Base-by-base conservation (phyloP, 2,797 vertebrate species). In the Iguana delicatissima region DNA sequence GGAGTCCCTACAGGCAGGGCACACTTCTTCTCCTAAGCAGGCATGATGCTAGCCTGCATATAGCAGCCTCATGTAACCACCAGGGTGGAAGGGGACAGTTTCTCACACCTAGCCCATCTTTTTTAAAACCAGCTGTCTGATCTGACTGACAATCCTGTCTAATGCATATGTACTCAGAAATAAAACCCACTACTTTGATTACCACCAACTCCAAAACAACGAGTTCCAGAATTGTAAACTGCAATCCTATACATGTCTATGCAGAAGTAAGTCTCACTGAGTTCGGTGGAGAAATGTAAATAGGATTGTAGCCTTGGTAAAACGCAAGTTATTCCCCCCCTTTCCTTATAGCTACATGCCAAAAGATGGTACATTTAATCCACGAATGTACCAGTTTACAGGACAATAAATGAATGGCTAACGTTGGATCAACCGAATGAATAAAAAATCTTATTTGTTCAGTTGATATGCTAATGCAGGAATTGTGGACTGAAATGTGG, bases 361-460 rank as follows among this genome's bases (percentile, higher is more conserved):
- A 29, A 55, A 9, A 72, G 52, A 32, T 35, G 62, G n/a, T 3
- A 35, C n/a, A 32, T 72, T 81, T 59, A 6, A n/a, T 42, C 46
- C 18, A 88, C 16, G 77, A 80, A 50, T n/a, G 46, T 18, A 72
- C 26, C 81, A 79, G 57, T 72, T 69, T 88, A 81, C 14, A 81
- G n/a, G 67, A 50, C 22, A 80, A 72, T n/a, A 72, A 88, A 81
- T 29, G 69, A 81, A 81, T 57, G 24, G 38, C 3, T 50, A 14
- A 35, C 24, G 32, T 26, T 81, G 46, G 80, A 50, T 88, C 62
- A 81, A 18, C 55, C 72, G 46, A 29, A 38, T 50, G 59, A 57
- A 69, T 55, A 69, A 88, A 67, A 81, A 38, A n/a, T 35, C n/a
- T 69, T 38, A 88, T 72, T 81, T 81, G 67, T 81, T 64, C 76